Conservation (phyloP, 2,113 vertebrate genomes). For the Paramormyrops kingsleyae region DNA sequence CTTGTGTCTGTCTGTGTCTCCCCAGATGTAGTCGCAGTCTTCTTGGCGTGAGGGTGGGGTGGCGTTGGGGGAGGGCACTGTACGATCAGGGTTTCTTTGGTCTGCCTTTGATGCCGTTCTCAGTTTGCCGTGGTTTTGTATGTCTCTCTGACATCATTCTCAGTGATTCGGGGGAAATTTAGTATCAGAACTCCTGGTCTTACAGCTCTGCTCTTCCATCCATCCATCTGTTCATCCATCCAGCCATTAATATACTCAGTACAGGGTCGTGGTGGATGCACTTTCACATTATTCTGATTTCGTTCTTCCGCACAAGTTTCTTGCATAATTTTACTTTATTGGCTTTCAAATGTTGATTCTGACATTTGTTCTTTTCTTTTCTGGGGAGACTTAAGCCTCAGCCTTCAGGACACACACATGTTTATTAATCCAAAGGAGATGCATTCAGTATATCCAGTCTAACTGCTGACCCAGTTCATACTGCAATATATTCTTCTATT, state of each 20-base stretch:
- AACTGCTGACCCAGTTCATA: neutral
- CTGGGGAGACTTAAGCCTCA: neutral
- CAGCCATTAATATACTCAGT: neutral
- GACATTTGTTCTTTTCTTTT: neutral
- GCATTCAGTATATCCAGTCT: neutral
- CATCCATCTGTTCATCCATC: neutral
- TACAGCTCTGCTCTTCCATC: neutral
- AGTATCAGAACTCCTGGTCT: neutral
- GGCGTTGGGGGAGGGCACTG: neutral
- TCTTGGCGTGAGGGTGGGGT: neutral
- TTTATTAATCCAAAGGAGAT: neutral
- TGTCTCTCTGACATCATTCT: neutral
- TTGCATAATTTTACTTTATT: neutral
- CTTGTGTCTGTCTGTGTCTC: neutral
- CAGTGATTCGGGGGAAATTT: neutral
- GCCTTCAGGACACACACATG: neutral
- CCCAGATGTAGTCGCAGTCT: too few species aligned
- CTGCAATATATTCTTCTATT: neutral
- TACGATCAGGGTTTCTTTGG: neutral
- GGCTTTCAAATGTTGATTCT: neutral
- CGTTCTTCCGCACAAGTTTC: neutral
- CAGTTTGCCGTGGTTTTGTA: neutral
- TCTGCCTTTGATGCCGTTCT: neutral
- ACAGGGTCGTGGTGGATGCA: neutral
- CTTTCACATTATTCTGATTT: neutral